A percentile compares a stretch with the other conserved stretches of the same genome.
These are phyloP conservation scores for Trigoniulus corallinus DNA, from an alignment of 1,140 invertebrate genomes.

Conservation along the genomic window DNA sequence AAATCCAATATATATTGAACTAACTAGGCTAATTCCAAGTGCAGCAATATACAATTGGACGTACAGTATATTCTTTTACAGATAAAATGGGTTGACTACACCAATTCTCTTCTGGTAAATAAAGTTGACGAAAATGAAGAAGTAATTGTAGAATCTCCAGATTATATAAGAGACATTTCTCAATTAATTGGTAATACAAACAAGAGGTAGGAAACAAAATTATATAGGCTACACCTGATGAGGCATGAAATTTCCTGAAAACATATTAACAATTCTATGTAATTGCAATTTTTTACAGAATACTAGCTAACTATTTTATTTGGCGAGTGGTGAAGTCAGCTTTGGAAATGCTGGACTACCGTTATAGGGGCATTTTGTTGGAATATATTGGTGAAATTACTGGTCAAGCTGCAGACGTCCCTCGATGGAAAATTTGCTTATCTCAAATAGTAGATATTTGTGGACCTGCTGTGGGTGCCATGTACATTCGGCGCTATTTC, in stretches of 20 bases:
- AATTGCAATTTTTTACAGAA: constrained; percentile 18
- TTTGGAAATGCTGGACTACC: constrained; percentile 36
- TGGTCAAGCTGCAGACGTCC: constrained; percentile 51
- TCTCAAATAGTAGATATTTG: constrained; percentile 49
- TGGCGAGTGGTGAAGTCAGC: constrained; percentile 20
- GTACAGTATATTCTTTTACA: too few species aligned
- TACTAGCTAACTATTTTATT: constrained; percentile 27
- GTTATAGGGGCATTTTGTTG: constrained; percentile 48
- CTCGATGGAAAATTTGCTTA: constrained; percentile 70
- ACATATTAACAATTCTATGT: too few species aligned
- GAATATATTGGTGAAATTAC: constrained; percentile 52
- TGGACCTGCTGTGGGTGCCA: constrained; percentile 14
- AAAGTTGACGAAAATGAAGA: too few species aligned
- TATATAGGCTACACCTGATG: too few species aligned
- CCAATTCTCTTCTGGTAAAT: too few species aligned
- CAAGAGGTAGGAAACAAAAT: constrained; percentile 16
- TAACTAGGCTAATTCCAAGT: constrained; percentile 16
- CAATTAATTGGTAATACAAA: too few species aligned
- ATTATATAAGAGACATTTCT: constrained; percentile 23
- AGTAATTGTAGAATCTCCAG: constrained; percentile 27
- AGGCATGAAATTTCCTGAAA: too few species aligned
- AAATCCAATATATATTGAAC: constrained; percentile 29
- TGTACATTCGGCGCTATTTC: constrained; percentile 18
- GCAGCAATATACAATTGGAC: too few species aligned
- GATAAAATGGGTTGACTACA: too few species aligned